Evolutionary conservation across 2,113 vertebrate genomes (phyloP).

Genomic region (Origma solitaria): DNA sequence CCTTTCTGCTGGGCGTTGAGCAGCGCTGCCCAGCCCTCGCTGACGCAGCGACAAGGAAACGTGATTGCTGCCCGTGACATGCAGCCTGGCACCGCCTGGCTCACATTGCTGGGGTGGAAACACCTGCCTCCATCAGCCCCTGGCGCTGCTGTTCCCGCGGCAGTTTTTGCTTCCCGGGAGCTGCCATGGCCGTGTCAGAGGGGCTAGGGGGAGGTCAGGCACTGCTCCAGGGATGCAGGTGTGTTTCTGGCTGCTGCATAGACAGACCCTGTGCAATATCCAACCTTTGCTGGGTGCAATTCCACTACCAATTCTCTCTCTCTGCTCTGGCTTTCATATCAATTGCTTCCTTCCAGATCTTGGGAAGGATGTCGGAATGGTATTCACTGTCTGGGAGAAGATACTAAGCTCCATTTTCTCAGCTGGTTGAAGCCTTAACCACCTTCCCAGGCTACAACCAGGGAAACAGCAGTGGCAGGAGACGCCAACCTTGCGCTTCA

Average conservation of each 20-base stretch:
- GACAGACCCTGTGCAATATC: neutral
- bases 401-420: neutral
- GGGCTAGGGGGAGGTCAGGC: neutral
- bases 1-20: neutral
- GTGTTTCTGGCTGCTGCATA: neutral
- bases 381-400: neutral
- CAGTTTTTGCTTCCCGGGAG: neutral
- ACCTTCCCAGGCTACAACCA: neutral
- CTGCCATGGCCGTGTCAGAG: neutral
- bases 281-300: neutral
- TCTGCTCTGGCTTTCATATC: neutral
- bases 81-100: neutral
- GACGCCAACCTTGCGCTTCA: neutral
- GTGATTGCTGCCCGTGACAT: neutral
- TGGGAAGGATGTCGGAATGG: neutral
- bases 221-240: neutral
- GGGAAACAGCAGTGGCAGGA: neutral
- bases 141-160: fast-evolving
- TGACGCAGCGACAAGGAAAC: fast-evolving
- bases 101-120: neutral
- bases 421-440: neutral
- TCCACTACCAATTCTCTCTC: neutral
- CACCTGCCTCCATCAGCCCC: neutral
- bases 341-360: neutral
- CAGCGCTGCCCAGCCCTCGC: neutral